Evolutionary conservation across 2,888 invertebrate species (phyloP), one percentile per base, ranked within the genome.

Genomic region (Leptinotarsa tumamoca): DNA sequence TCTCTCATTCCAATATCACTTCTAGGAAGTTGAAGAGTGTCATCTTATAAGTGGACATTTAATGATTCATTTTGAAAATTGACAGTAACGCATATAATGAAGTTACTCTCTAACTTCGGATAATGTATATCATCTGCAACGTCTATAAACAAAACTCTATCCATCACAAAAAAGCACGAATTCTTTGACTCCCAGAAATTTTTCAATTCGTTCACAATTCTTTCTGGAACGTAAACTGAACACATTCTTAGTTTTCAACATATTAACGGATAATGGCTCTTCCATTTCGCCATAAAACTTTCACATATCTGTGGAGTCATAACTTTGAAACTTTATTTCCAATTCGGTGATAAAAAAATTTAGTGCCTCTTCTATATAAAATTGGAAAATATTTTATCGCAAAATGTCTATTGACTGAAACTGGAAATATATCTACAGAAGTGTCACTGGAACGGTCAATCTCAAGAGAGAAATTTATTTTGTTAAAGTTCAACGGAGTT

Each of bases 301-400:
- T 17, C 33, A 43, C n/a, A 63, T 43, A 27, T 33, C 63, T 17
- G n/a, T n/a, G 17, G 17, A 63, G 58, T 15, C 17, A 33, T 33
- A 63, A 63, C 63, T 63, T n/a, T 3, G 33, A 7, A 33, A 63
- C 33, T 63, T 63, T n/a, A 58, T 58, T 58, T 23, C 23, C 58
- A 58, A 14, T 23, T 23, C 27, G 23, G 14, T 21, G 3, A n/a
- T 63, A n/a, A 63, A 27, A 21, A 63, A 27, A 63, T 63, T 43
- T 18, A 63, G 43, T 63, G 43, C 43, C 58, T 58, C 33, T 15
- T 63, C 0, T 14, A 33, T n/a, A 63, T n/a, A 43, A 33, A 27
- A 7, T n/a, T 63, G 21, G n/a, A 33, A 63, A 63, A 4, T 17
- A 21, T 18, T 33, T 63, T 63, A 15, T 18, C 43, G 63, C n/a